Conservation (phyloP, 2,888 invertebrate genomes). For the Orchesellides sinensis region DNA sequence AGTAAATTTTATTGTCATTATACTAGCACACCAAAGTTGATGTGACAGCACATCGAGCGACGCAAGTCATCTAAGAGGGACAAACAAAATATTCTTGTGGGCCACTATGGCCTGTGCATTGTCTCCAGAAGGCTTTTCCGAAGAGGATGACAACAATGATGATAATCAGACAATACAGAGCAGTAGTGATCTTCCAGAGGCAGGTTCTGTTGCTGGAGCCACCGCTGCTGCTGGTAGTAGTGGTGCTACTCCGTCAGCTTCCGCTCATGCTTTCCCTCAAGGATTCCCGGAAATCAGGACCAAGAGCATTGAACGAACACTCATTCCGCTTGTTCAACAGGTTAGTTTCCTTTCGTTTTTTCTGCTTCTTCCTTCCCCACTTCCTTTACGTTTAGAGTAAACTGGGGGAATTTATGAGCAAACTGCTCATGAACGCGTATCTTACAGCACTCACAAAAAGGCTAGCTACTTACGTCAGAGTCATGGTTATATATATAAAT, state of each 20-base stretch:
- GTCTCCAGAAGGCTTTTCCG: slow-evolving; percentile 65
- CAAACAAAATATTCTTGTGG: neutral
- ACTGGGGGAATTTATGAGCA: no score
- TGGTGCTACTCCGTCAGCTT: slow-evolving; percentile 14
- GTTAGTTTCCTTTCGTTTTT: slow-evolving; percentile 79
- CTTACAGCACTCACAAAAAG: neutral
- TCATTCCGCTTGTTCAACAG: slow-evolving; percentile 96
- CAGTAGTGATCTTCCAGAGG: slow-evolving; percentile 42
- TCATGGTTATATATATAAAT: no score
- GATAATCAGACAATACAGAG: slow-evolving; percentile 51
- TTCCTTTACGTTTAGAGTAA: no score
- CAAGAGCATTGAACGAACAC: slow-evolving; percentile 95
- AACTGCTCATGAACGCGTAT: neutral
- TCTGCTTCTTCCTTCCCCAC: neutral
- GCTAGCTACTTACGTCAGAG: neutral
- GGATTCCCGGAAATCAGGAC: slow-evolving; percentile 86
- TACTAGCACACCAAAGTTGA: neutral
- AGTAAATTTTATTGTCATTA: slow-evolving; percentile 14
- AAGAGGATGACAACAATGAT: slow-evolving; percentile 63
- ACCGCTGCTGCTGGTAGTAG: neutral
- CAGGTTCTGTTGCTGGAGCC: slow-evolving; percentile 8
- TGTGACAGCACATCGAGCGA: slow-evolving; percentile 8
- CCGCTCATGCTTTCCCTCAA: slow-evolving; percentile 51
- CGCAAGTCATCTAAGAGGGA: neutral
- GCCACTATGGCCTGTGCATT: slow-evolving; percentile 68